Conservation (phyloP, 2,113 vertebrate species). For the Laterallus jamaicensis region DNA sequence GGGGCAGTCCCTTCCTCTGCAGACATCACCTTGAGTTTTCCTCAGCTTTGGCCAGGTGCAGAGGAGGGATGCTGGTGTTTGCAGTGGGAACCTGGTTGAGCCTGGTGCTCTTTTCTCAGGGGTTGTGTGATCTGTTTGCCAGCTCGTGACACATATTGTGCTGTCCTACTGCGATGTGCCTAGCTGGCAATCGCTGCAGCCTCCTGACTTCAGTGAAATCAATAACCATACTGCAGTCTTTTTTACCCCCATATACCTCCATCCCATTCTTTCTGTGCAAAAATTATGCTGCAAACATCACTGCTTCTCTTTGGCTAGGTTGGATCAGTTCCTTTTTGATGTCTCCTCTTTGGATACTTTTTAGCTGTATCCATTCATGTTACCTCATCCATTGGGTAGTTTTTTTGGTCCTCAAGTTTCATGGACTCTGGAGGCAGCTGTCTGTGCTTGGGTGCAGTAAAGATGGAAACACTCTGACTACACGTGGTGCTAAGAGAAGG, state of each 20-base stretch:
- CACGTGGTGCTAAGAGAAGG: not conserved
- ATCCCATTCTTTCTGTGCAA: not conserved
- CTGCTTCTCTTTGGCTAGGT: not conserved
- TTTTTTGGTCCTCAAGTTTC: not conserved
- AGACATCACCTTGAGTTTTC: not conserved
- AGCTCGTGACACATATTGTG: rapidly evolving
- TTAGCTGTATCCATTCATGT: not conserved
- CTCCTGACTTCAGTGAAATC: not conserved
- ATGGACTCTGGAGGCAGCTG: not conserved
- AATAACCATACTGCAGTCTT: no score
- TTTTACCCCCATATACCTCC: no score
- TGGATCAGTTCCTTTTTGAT: not conserved
- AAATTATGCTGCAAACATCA: not conserved
- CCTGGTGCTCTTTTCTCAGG: not conserved
- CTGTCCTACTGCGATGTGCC: rapidly evolving
- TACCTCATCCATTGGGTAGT: not conserved
- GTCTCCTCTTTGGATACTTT: not conserved
- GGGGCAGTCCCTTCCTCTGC: rapidly evolving
- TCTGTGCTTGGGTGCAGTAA: not conserved
- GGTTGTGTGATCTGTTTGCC: rapidly evolving
- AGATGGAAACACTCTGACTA: not conserved
- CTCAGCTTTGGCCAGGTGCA: not conserved
- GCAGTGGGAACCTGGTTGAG: not conserved
- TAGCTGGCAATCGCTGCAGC: no score
- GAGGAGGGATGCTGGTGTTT: not conserved